Conservation (phyloP, 2,797 vertebrate species). For the Leptatherina wallacei region DNA sequence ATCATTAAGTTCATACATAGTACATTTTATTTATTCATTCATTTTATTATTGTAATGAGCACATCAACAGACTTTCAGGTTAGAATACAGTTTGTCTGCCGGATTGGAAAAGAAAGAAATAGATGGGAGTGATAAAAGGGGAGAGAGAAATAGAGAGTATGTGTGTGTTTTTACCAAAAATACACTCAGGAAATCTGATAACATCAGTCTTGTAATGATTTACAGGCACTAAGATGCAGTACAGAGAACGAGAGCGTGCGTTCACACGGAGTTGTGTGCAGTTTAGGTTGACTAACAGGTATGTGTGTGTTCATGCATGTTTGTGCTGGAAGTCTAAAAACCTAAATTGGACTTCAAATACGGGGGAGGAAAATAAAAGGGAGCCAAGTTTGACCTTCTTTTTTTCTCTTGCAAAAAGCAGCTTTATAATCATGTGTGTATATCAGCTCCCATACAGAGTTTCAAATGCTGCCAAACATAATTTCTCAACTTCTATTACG, state of each 20-base stretch:
- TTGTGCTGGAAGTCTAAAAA: constrained; percentile 20
- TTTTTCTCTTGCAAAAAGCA: constrained; percentile 12
- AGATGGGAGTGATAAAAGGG: constrained; percentile 42
- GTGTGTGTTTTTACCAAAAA: constrained; percentile 54
- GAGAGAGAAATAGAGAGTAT: constrained; percentile 5
- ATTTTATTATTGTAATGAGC: constrained; percentile 8
- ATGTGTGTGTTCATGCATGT: neutral
- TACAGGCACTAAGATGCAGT: constrained; percentile 73
- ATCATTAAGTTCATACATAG: constrained; percentile 1
- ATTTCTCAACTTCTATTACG: constrained; percentile 27
- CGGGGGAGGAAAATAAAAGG: constrained; percentile 1
- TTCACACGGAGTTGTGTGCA: constrained; percentile 55
- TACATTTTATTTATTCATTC: neutral
- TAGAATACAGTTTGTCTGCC: constrained; percentile 18
- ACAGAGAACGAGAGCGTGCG: constrained; percentile 44
- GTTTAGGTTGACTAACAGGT: constrained; percentile 49
- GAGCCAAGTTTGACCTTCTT: constrained; percentile 32
- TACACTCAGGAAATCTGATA: constrained; percentile 77
- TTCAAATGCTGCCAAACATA: constrained; percentile 43
- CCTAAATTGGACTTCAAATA: constrained; percentile 29
- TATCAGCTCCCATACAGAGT: constrained; percentile 23
- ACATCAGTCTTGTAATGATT: constrained; percentile 80
- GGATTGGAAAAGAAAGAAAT: constrained; percentile 36
- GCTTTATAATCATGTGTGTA: constrained; percentile 32
- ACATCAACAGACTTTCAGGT: constrained; percentile 6